Percentiles rank a stretch among this genome's conserved stretches.
These are phyloP conservation scores for Drosophila longiperda DNA, from an alignment of 2,888 invertebrate genomes.

Conservation along the genomic window DNA sequence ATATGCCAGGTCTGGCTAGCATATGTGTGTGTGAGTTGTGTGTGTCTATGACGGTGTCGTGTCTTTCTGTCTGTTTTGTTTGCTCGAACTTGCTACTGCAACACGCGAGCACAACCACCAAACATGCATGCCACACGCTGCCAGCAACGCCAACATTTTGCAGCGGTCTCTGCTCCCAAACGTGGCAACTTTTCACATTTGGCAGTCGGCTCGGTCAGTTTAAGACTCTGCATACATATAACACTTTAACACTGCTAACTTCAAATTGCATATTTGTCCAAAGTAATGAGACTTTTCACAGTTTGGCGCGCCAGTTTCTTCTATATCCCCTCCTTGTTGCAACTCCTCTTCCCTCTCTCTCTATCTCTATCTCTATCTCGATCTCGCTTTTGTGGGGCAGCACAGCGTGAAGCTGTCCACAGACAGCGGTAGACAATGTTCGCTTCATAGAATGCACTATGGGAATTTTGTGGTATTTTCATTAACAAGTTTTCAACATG, in stretches of 20 bases:
- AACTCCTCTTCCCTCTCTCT: background rate
- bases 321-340: background rate
- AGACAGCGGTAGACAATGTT: constrained; percentile 38
- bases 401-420: constrained; percentile 72
- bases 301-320: constrained; percentile 67
- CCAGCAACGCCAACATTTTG: constrained; percentile 33
- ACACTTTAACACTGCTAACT: constrained; percentile 54
- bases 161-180: constrained; percentile 39
- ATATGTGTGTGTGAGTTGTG: constrained; percentile 40
- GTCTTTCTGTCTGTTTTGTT: constrained; percentile 27
- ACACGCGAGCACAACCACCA: constrained; percentile 61
- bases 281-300: constrained; percentile 82
- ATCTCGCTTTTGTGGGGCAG: constrained; percentile 29
- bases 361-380: background rate
- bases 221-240: constrained; percentile 41
- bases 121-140: constrained; percentile 28
- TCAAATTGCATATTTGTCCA: constrained; percentile 81
- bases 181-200: constrained; percentile 74
- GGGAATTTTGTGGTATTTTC: constrained; percentile 83
- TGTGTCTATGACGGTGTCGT: constrained; percentile 41
- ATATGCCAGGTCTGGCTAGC: constrained; percentile 49
- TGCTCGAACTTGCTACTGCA: constrained; percentile 77
- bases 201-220: constrained; percentile 39
- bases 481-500: constrained; percentile 67
- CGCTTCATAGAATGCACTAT: constrained; percentile 72